These are phyloP conservation scores for Spodoptera litura DNA, from an alignment of 1,140 invertebrate species.

Conservation along the genomic window DNA sequence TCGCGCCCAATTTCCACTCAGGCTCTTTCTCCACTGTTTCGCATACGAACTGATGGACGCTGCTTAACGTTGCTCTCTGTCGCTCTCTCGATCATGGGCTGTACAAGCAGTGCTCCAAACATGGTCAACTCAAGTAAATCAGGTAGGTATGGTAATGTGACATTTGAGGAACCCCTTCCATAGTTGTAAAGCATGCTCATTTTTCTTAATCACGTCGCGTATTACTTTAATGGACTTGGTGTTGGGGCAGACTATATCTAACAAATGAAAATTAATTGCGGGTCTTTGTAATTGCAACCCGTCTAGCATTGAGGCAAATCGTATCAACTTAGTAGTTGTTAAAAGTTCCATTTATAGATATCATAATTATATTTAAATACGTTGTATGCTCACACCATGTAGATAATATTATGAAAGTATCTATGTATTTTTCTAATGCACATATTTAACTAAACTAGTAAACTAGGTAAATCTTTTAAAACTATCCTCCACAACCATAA, in stretches of 20 bases:
- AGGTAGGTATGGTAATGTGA: conserved; percentile 63
- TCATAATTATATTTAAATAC: too few species aligned
- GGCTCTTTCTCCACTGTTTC: neutral
- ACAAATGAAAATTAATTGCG: too few species aligned
- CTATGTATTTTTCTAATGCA: too few species aligned
- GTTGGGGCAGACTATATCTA: neutral
- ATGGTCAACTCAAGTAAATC: conserved; percentile 61
- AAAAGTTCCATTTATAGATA: too few species aligned
- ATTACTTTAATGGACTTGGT: neutral
- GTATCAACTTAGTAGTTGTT: too few species aligned
- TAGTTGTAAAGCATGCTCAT: neutral
- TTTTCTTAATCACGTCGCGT: neutral
- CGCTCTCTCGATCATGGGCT: conserved; percentile 71
- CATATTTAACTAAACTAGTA: too few species aligned
- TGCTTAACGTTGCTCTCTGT: conserved; percentile 37
- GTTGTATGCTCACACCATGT: too few species aligned
- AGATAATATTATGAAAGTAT: too few species aligned
- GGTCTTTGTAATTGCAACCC: too few species aligned
- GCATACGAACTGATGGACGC: conserved; percentile 34
- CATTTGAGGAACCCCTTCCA: conserved; percentile 19
- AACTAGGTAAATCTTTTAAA: too few species aligned
- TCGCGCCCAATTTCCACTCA: neutral
- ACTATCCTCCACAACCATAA: too few species aligned
- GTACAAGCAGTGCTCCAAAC: conserved; percentile 76
- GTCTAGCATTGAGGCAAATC: too few species aligned